A percentile compares a stretch with the other conserved stretches of the same genome.
Evolutionary conservation across 2,797 vertebrate genomes (phyloP).

Genomic region (Hippoglossus hippoglossus): DNA sequence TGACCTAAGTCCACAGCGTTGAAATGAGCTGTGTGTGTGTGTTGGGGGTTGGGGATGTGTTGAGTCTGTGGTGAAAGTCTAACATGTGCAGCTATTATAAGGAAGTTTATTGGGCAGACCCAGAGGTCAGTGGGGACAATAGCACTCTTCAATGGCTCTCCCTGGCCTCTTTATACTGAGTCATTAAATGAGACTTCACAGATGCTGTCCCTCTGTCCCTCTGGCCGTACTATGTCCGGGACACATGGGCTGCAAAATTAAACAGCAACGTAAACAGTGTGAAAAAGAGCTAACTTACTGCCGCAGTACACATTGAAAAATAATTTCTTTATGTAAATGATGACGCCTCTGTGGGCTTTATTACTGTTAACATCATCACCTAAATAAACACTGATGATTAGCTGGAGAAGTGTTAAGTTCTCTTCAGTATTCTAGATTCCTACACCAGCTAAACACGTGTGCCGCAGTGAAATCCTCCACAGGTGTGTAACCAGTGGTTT

Average conservation of each 20-base stretch:
- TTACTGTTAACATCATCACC: not conserved
- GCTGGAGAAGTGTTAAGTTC: not conserved
- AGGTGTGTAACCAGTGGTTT: too few relatives aligned
- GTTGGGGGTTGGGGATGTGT: not conserved
- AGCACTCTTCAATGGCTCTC: slow-evolving; percentile 54
- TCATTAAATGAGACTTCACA: slow-evolving; percentile 47
- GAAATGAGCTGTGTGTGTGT: too few relatives aligned
- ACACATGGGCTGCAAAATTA: slow-evolving; percentile 32
- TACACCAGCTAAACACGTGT: too few relatives aligned
- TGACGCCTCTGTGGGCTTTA: not conserved
- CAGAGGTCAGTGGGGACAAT: slow-evolving; percentile 64
- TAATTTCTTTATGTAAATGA: slow-evolving; percentile 3
- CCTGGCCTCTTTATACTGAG: slow-evolving; percentile 46
- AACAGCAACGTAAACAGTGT: slow-evolving; percentile 21
- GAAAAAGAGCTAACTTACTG: too few relatives aligned
- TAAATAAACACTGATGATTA: not conserved
- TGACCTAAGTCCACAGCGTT: not conserved
- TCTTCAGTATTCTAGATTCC: slow-evolving; percentile 14
- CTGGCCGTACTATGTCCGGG: slow-evolving; percentile 37
- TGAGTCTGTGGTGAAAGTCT: slow-evolving; percentile 22
- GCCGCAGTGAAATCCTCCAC: too few relatives aligned
- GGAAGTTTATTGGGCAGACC: slow-evolving; percentile 47
- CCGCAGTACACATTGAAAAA: not conserved
- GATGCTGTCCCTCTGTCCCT: slow-evolving; percentile 44
- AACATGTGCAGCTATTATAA: slow-evolving; percentile 44